Conservation (phyloP, 2,888 invertebrate species). For the Heliconius ethilla region DNA sequence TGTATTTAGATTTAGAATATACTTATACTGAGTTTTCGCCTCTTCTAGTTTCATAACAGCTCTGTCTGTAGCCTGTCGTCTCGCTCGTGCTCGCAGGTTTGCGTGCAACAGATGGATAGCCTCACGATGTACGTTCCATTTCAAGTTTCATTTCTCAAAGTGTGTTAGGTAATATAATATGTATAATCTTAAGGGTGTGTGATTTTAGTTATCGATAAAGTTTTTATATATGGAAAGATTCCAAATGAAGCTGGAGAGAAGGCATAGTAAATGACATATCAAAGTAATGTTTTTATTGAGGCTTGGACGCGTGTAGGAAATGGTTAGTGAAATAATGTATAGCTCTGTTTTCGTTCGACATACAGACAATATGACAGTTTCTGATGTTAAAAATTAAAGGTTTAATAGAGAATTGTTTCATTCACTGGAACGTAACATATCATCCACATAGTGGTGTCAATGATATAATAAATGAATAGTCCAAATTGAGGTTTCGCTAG, state of each 20-base stretch:
- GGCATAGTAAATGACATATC: constrained; percentile 80
- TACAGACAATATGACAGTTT: constrained; percentile 75
- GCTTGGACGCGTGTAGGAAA: constrained; percentile 51
- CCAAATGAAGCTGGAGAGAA: constrained; percentile 70
- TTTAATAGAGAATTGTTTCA: constrained; percentile 79
- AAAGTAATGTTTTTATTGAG: constrained; percentile 71
- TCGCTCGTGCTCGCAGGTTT: constrained; percentile 38
- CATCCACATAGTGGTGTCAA: constrained; percentile 77
- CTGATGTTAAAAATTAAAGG: constrained; percentile 71
- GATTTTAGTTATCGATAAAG: constrained; percentile 71
- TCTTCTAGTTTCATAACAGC: constrained; percentile 58
- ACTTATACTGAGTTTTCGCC: constrained; percentile 60
- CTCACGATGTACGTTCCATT: constrained; percentile 41
- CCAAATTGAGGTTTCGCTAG: constrained; percentile 55
- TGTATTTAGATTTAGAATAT: constrained; percentile 59
- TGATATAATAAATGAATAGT: constrained; percentile 63
- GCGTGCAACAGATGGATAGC: constrained; percentile 37
- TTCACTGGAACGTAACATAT: constrained; percentile 68
- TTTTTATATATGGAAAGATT: constrained; percentile 78
- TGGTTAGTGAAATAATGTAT: constrained; percentile 67
- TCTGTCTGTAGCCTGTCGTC: constrained; percentile 51
- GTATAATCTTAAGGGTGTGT: constrained; percentile 73
- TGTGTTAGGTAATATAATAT: constrained; percentile 67
- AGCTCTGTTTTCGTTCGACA: constrained; percentile 65
- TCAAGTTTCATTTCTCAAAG: constrained; percentile 54